Conservation (phyloP, 2,888 invertebrate species). For the Nudaria mundana region DNA sequence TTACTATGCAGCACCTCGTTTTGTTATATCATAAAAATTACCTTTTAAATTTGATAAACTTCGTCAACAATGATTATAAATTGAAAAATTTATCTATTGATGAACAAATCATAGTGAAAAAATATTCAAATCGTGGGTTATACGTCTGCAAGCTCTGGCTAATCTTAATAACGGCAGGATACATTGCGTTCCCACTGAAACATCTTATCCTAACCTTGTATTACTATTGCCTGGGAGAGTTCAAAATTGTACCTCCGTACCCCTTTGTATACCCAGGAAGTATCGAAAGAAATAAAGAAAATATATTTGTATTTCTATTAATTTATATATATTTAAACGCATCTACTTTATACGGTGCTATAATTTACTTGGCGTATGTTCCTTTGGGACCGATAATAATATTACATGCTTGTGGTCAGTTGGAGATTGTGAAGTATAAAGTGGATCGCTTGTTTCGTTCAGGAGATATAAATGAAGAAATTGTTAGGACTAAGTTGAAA, state of each 20-base stretch:
- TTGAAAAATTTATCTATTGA: constrained; percentile 17
- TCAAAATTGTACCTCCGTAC: constrained; percentile 31
- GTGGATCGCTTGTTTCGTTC: constrained; percentile 33
- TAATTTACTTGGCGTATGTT: constrained; percentile 39
- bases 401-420: constrained; percentile 50
- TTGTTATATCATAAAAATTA: constrained; percentile 29
- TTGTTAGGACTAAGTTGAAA: constrained; percentile 29
- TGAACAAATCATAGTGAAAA: constrained; percentile 31
- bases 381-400: constrained; percentile 50
- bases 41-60: constrained; percentile 30
- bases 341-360: constrained; percentile 23
- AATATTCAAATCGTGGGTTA: constrained; percentile 31
- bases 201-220: constrained; percentile 24
- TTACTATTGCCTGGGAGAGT: constrained; percentile 25
- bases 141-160: constrained; percentile 41
- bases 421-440: constrained; percentile 39
- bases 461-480: constrained; percentile 14
- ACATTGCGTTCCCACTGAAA: constrained; percentile 24
- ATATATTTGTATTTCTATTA: constrained; percentile 19
- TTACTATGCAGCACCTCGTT: constrained; percentile 17
- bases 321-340: constrained; percentile 12
- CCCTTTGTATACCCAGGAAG: constrained; percentile 35
- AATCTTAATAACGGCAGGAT: not conserved
- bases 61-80: constrained; percentile 39
- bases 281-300: constrained; percentile 35